phyloP scores from a whole-genome alignment of 2,797 vertebrate genomes.

The Dipus sagitta region DNA sequence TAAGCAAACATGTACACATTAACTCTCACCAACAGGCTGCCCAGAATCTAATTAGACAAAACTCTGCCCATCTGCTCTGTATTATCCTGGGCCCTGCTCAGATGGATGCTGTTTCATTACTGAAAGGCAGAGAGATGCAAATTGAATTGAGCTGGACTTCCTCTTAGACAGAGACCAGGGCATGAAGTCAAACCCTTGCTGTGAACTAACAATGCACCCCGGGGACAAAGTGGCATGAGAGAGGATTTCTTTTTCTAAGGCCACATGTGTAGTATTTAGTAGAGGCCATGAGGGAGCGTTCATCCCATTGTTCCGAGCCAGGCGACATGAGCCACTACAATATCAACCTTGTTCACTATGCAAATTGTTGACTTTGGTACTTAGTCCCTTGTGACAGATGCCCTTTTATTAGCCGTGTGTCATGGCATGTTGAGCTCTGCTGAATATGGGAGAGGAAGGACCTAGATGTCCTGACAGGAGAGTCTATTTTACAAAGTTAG shows the following conservation, averaged over 20 bases:
- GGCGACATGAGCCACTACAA: constrained; percentile 88
- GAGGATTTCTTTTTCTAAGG: constrained; percentile 91
- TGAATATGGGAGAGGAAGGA: constrained; percentile 57
- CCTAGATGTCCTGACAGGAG: constrained; percentile 21
- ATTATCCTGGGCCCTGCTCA: constrained; percentile 89
- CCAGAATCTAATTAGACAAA: constrained; percentile 91
- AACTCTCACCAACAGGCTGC: constrained; percentile 86
- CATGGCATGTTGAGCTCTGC: constrained; percentile 74
- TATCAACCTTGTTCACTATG: constrained; percentile 90
- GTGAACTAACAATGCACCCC: constrained; percentile 92
- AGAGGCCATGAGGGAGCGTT: constrained; percentile 92
- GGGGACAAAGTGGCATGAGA: constrained; percentile 88
- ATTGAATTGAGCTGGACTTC: constrained; percentile 91
- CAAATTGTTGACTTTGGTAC: constrained; percentile 92
- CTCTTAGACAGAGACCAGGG: constrained; percentile 89
- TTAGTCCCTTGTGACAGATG: constrained; percentile 89
- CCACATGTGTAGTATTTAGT: constrained; percentile 93
- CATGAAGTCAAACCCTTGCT: constrained; percentile 92
- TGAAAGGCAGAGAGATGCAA: constrained; percentile 89
- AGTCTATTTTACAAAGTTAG: constrained; percentile 59
- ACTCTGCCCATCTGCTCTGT: constrained; percentile 93
- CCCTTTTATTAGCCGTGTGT: constrained; percentile 84
- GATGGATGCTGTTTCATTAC: constrained; percentile 88
- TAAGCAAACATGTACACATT: constrained; percentile 86
- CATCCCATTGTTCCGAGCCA: constrained; percentile 90